Evolutionary conservation across 2,888 invertebrate genomes (phyloP).

Genomic region (Caenorhabditis virilis): DNA sequence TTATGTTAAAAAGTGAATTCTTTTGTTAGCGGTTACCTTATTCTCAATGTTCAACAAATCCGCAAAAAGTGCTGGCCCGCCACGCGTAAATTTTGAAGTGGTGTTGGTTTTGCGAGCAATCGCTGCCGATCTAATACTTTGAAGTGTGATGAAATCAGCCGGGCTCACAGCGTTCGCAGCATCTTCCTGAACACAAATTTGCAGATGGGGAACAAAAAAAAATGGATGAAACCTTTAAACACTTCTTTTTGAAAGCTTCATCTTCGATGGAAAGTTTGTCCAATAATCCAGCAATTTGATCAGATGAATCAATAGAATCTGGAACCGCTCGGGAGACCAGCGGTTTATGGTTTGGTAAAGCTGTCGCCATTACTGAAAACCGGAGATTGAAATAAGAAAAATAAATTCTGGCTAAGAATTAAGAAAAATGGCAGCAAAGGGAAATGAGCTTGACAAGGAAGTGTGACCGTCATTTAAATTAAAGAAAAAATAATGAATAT

Average conservation of each 20-base stretch:
- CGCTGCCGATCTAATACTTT: conserved; percentile 62
- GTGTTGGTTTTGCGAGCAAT: conserved; percentile 67
- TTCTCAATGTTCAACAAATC: conserved; percentile 46
- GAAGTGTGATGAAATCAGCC: conserved; percentile 64
- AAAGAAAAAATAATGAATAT: too few relatives aligned
- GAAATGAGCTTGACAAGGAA: too few relatives aligned
- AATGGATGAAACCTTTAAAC: conserved; percentile 17
- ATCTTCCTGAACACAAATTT: conserved; percentile 24
- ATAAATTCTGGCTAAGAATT: too few relatives aligned
- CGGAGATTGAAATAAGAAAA: too few relatives aligned
- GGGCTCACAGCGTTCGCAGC: conserved; percentile 39
- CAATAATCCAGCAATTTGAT: conserved; percentile 34
- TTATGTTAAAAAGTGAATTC: neutral
- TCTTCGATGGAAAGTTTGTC: conserved; percentile 32
- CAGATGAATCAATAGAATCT: conserved; percentile 13
- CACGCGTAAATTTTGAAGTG: conserved; percentile 61
- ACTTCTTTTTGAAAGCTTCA: neutral
- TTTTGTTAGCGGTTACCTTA: conserved; percentile 6
- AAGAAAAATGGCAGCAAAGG: too few relatives aligned
- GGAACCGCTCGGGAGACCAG: conserved; percentile 52
- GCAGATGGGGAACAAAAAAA: neutral
- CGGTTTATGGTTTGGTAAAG: conserved; percentile 37
- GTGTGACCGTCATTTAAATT: too few relatives aligned
- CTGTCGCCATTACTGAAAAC: too few relatives aligned
- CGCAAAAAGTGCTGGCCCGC: conserved; percentile 52